A percentile compares a stretch with the other conserved stretches of the same genome.
Conservation (phyloP, 1,140 invertebrate genomes). For the Pemphigus obesinymphae region DNA sequence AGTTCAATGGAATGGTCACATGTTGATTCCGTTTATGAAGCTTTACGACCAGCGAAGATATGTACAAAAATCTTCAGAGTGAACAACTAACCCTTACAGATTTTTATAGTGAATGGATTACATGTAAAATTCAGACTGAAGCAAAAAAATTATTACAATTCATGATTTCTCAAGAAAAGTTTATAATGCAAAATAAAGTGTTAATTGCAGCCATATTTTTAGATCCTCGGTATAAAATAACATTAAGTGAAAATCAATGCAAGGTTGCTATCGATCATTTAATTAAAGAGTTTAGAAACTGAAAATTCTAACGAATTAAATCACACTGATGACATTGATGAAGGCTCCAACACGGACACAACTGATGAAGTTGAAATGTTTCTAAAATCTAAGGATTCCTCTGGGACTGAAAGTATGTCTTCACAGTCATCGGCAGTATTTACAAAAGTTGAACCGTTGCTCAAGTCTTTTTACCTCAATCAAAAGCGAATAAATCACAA, state of each 20-base stretch:
- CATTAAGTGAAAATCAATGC: background rate
- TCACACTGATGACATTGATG: background rate
- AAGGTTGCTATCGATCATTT: background rate
- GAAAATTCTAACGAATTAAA: too few species aligned
- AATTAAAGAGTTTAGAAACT: background rate
- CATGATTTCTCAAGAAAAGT: background rate
- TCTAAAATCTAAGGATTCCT: background rate
- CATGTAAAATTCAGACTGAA: background rate
- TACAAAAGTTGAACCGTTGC: background rate
- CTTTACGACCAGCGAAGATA: background rate
- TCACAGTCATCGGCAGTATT: background rate
- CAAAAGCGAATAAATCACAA: background rate
- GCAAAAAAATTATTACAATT: background rate
- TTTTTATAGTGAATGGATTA: background rate
- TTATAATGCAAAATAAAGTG: background rate
- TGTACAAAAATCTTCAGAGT: background rate
- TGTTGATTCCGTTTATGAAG: background rate
- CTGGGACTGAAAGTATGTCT: background rate
- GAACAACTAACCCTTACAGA: background rate
- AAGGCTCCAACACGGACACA: background rate
- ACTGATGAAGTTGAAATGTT: background rate
- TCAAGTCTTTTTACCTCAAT: background rate
- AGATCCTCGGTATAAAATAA: too few species aligned
- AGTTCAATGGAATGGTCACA: background rate
- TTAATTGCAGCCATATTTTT: background rate